Evolutionary conservation across 2,797 vertebrate genomes (phyloP).

Genomic region (Mycteria americana): DNA sequence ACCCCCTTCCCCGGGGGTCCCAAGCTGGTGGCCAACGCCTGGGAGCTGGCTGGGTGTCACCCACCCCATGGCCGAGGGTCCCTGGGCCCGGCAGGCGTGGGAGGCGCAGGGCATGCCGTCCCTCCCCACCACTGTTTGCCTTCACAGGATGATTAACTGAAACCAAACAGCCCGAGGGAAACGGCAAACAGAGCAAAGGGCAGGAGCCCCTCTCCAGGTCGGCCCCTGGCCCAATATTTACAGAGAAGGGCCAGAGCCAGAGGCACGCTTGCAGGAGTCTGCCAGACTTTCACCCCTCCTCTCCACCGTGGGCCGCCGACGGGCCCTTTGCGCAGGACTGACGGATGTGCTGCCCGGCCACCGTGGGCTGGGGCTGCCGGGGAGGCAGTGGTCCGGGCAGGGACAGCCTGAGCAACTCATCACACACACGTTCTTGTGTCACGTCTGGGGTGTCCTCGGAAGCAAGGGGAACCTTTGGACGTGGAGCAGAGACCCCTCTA

Average conservation of each 20-base stretch:
- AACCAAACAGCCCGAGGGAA: slow-evolving; percentile 19
- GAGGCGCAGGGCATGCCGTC: fast-evolving
- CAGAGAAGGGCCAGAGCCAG: neutral
- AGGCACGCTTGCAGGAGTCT: neutral
- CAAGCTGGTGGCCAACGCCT: neutral
- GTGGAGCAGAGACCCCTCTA: neutral
- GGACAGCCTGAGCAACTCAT: neutral
- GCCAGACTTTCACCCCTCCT: neutral
- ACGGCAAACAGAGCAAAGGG: slow-evolving; percentile 54
- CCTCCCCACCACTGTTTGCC: slow-evolving; percentile 21
- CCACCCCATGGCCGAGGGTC: neutral
- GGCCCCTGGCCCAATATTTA: neutral
- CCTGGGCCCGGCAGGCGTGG: fast-evolving
- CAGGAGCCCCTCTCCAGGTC: neutral
- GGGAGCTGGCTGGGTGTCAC: neutral
- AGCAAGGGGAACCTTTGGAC: fast-evolving
- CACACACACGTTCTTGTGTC: fast-evolving
- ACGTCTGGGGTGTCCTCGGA: neutral
- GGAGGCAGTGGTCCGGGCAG: fast-evolving
- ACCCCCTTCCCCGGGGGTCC: neutral
- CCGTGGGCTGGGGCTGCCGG: neutral
- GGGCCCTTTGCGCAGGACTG: fast-evolving
- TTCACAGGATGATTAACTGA: slow-evolving; percentile 48
- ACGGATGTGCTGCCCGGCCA: neutral
- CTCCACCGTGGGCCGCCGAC: fast-evolving